Conservation (phyloP, 2,888 invertebrate species). For the Drosophila rellima region DNA sequence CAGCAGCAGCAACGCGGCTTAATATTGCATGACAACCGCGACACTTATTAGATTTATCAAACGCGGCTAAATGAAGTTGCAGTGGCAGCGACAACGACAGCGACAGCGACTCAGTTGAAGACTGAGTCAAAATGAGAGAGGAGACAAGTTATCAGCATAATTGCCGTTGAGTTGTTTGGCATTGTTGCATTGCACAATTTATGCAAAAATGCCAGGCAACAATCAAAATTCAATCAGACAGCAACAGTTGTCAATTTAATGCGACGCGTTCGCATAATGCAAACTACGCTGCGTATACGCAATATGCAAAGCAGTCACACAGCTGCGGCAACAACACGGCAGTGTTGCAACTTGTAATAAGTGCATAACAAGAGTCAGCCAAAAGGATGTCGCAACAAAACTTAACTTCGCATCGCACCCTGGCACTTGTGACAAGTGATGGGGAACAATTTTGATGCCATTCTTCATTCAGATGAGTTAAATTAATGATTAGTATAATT, state of each 20-base stretch:
- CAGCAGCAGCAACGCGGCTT: slow-evolving; percentile 41
- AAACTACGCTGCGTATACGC: slow-evolving; percentile 55
- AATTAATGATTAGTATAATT: not conserved
- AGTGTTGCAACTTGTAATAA: slow-evolving; percentile 47
- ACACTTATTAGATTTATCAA: slow-evolving; percentile 80
- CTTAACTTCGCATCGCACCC: slow-evolving; percentile 2
- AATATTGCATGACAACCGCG: slow-evolving; percentile 65
- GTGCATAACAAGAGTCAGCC: slow-evolving; percentile 12
- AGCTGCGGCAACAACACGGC: slow-evolving; percentile 33
- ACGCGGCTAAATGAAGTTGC: slow-evolving; percentile 58
- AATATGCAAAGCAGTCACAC: slow-evolving; percentile 42
- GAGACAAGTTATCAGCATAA: slow-evolving; percentile 51
- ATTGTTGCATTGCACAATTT: slow-evolving; percentile 50
- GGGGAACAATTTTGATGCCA: not conserved
- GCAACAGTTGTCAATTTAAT: slow-evolving; percentile 76
- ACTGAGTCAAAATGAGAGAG: not conserved
- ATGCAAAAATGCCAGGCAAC: slow-evolving; percentile 62
- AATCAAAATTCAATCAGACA: slow-evolving; percentile 77
- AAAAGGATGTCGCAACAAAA: slow-evolving; percentile 6
- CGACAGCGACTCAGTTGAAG: not conserved
- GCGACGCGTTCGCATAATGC: slow-evolving; percentile 22
- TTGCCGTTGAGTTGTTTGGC: slow-evolving; percentile 50
- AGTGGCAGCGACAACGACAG: not conserved
- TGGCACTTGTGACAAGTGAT: slow-evolving; percentile 1
- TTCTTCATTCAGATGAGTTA: not conserved